Conservation (phyloP, 2,113 vertebrate genomes). For the Zootoca vivipara region DNA sequence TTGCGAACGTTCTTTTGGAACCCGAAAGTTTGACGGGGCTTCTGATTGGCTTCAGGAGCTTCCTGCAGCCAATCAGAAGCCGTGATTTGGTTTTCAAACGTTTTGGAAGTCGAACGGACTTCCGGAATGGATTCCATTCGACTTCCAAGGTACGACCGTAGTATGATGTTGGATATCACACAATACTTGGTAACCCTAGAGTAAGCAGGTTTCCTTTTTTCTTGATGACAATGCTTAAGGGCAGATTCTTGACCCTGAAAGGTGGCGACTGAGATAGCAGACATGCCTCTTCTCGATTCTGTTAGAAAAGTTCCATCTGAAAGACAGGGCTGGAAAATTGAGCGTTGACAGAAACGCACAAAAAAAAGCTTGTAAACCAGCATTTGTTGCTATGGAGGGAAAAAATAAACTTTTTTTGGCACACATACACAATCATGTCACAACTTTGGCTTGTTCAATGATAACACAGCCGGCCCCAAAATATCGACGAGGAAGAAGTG, state of each 20-base stretch:
- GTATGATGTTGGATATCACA: too few species aligned
- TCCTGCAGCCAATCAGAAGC: too few species aligned
- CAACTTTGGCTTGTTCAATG: neutral
- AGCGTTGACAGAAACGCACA: neutral
- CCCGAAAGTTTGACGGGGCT: too few species aligned
- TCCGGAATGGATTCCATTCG: too few species aligned
- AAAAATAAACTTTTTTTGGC: slow-evolving; percentile 11
- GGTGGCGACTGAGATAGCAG: too few species aligned
- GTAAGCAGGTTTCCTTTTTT: neutral
- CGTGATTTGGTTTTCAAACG: too few species aligned
- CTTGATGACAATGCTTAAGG: too few species aligned
- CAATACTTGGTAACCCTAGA: too few species aligned
- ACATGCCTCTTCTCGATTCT: neutral
- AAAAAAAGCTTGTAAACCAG: slow-evolving; percentile 23
- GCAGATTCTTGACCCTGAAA: neutral
- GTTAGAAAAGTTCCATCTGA: neutral
- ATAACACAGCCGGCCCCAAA: neutral
- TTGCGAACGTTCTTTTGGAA: too few species aligned
- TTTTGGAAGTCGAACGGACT: too few species aligned
- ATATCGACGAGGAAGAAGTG: neutral
- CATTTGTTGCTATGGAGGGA: neutral
- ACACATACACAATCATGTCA: accelerated
- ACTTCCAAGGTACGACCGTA: too few species aligned
- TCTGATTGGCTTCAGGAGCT: too few species aligned
- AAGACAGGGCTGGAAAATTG: slow-evolving; percentile 2